phyloP scores from a whole-genome alignment of 2,113 vertebrate genomes.

The Phyllostomus discolor region DNA sequence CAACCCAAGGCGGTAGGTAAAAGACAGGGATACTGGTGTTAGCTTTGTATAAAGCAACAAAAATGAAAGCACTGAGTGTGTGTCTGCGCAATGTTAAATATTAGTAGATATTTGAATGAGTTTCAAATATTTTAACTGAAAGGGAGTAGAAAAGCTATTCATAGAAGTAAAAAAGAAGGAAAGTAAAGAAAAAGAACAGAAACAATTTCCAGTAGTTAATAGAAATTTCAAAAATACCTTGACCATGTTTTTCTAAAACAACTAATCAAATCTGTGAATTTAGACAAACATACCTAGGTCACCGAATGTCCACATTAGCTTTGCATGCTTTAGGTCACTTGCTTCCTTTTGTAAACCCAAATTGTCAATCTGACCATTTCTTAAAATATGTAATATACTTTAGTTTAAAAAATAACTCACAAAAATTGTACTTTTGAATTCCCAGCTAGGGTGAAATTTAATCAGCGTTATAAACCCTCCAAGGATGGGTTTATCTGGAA shows the following conservation, averaged over 20 bases:
- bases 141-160: background rate
- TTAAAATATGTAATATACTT: slow-evolving; percentile 31
- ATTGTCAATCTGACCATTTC: slow-evolving; percentile 27
- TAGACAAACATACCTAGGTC: background rate
- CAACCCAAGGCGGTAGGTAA: background rate
- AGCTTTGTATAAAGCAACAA: background rate
- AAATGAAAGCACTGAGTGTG: background rate
- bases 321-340: background rate
- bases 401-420: slow-evolving; percentile 4
- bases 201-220: background rate
- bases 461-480: slow-evolving; percentile 57
- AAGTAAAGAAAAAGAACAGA: background rate
- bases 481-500: slow-evolving; percentile 65
- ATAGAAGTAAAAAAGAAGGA: background rate
- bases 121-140: background rate
- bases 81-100: background rate
- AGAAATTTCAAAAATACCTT: background rate
- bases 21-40: background rate
- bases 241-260: background rate
- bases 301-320: background rate
- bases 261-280: background rate
- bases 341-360: slow-evolving; percentile 1
- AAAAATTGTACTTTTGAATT: slow-evolving; percentile 52
- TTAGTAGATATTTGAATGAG: background rate
- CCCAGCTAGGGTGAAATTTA: slow-evolving; percentile 68